Evolutionary conservation across 1,140 invertebrate genomes (phyloP).

Genomic region (Delia radicum): DNA sequence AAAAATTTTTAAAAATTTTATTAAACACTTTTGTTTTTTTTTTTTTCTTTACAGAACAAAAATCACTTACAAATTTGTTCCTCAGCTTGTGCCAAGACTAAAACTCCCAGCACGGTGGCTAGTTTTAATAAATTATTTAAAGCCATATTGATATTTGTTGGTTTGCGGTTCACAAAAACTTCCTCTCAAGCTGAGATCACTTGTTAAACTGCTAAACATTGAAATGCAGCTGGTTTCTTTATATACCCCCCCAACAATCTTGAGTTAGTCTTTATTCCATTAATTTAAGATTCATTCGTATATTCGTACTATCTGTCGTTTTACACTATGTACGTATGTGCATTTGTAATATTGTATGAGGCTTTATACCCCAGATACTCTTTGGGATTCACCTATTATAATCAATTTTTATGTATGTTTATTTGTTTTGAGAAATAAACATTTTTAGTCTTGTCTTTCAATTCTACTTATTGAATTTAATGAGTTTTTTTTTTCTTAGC

Average conservation of each 20-base stretch:
- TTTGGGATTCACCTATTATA: conserved; percentile 28
- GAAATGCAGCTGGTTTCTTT: conserved; percentile 23
- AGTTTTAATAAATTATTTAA: neutral
- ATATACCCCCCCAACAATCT: conserved; percentile 10
- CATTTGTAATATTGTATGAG: neutral
- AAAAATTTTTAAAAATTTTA: neutral
- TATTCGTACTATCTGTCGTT: neutral
- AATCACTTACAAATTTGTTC: conserved; percentile 30
- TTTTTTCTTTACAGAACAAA: neutral
- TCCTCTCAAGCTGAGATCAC: neutral
- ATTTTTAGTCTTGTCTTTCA: neutral
- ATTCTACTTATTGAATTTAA: neutral
- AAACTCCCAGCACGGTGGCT: conserved; percentile 3
- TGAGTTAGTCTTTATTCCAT: too few relatives aligned
- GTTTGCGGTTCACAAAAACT: neutral
- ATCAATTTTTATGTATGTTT: neutral
- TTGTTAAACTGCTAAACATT: conserved; percentile 20
- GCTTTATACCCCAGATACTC: neutral
- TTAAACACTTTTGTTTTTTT: neutral
- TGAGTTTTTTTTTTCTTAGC: neutral
- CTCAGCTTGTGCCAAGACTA: conserved; percentile 6
- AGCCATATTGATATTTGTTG: neutral
- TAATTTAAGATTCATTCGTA: neutral
- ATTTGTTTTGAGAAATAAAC: neutral
- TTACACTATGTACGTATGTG: neutral